Conservation (phyloP, 1,140 invertebrate species). For the Philopotamus ludificatus region DNA sequence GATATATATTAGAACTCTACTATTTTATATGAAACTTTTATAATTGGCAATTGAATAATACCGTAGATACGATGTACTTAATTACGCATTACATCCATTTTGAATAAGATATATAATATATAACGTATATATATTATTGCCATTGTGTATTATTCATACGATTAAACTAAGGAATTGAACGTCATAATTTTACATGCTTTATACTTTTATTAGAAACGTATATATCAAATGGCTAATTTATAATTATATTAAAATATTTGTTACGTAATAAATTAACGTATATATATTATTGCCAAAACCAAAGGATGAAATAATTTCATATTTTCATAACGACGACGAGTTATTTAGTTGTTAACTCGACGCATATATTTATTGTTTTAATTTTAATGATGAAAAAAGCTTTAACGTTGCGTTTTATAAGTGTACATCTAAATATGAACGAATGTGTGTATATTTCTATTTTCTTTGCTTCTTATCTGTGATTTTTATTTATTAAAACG, state of each 20-base stretch:
- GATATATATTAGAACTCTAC: slow-evolving; percentile 2
- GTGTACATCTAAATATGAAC: background rate
- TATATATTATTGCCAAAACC: slow-evolving; percentile 12
- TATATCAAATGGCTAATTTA: slow-evolving; percentile 1
- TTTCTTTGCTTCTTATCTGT: slow-evolving; percentile 8
- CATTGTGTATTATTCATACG: slow-evolving; percentile 7
- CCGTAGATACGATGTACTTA: too few relatives aligned
- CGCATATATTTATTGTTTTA: background rate
- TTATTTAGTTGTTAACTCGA: background rate
- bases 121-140: background rate
- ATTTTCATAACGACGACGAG: slow-evolving; percentile 1
- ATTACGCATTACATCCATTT: too few relatives aligned
- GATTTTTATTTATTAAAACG: background rate
- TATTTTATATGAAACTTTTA: slow-evolving; percentile 8
- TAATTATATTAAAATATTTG: background rate
- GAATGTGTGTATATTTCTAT: background rate
- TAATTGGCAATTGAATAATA: too few relatives aligned
- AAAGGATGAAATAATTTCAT: background rate
- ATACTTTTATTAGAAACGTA: slow-evolving; percentile 10
- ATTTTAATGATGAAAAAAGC: background rate
- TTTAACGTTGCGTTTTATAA: background rate
- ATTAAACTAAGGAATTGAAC: slow-evolving; percentile 30
- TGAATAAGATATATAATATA: background rate
- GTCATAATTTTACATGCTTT: slow-evolving; percentile 21
- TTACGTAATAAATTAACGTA: slow-evolving; percentile 2